Evolutionary conservation across 1,140 invertebrate species (phyloP).

Genomic region (Procambarus virginalis): DNA sequence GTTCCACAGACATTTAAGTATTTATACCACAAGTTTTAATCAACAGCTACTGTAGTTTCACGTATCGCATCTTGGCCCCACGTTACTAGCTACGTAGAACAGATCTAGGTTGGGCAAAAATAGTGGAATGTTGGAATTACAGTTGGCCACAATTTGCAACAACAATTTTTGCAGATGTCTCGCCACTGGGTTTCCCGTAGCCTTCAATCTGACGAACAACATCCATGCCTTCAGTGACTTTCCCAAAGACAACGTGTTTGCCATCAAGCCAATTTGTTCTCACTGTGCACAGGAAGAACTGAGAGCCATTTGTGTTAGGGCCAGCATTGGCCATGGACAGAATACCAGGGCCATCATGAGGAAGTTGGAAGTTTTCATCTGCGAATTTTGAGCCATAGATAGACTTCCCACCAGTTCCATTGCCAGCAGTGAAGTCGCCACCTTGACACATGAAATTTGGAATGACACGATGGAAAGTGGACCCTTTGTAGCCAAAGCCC

Average conservation of each 20-base stretch:
- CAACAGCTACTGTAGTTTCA: neutral
- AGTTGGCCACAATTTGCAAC: conserved; percentile 51
- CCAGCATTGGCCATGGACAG: conserved; percentile 98
- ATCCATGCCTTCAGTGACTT: conserved; percentile 96
- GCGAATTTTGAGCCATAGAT: conserved; percentile 93
- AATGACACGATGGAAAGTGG: conserved; percentile 95
- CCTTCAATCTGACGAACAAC: conserved; percentile 75
- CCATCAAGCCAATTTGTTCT: conserved; percentile 95
- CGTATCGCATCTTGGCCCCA: neutral
- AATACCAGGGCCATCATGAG: conserved; percentile 93
- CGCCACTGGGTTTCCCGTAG: conserved; percentile 26
- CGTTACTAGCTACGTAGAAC: conserved; percentile 1
- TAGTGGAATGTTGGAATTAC: conserved; percentile 29
- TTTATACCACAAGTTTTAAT: neutral
- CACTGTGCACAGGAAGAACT: conserved; percentile 97
- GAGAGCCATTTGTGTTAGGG: conserved; percentile 96
- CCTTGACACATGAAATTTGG: conserved; percentile 99
- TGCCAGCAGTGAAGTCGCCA: conserved; percentile 82
- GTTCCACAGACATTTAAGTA: neutral
- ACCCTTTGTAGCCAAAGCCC: conserved; percentile 94
- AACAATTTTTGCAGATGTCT: conserved; percentile 4
- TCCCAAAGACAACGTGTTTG: conserved; percentile 97
- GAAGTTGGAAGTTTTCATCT: conserved; percentile 96
- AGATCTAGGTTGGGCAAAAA: neutral
- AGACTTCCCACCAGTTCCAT: conserved; percentile 81